Base-by-base conservation (phyloP, 2,888 invertebrate genomes). In the Phymatocera aterrima region DNA sequence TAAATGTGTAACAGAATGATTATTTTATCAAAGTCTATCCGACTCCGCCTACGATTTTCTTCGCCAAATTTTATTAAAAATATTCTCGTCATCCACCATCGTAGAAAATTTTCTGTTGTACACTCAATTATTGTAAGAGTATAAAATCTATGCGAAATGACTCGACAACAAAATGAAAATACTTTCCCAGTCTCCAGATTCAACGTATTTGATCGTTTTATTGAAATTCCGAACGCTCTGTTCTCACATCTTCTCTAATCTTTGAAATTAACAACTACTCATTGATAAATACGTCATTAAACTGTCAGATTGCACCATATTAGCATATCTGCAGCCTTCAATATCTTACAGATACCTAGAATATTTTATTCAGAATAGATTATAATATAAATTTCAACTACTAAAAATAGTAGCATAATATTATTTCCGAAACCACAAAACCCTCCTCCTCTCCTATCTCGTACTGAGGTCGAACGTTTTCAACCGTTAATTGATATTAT, bases 161-260 rank as follows among this genome's bases (percentile, higher is more conserved):
- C 75, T 75, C 75, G 40, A 75, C 75, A 75, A 57, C 57, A 75
- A 75, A 40, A 54, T 57, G 57, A 57, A 74, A 75, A 60, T 51
- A 40, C 24, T n/a, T n/a, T n/a, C n/a, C n/a, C n/a, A 12, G 72
- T 51, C 61, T n/a, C n/a, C n/a, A n/a, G 34, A 37, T 48, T 34
- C 51, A 40, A 57, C 75, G 40, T 57, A 75, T 60, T 75, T 24
- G 40, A 40, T 75, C 34, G 18, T 43, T 68, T 46, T 46, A 21
- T 68, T 46, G 43, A 24, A 12, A 68, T 12, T 60, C 28, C 28
- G 28, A n/a, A 5, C n/a, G 8, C 37, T 64, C 37, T 18, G 15
- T 37, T 64, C 64, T 64, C 37, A 64, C 64, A 37, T 64, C 18
- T 64, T 64, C 64, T 64, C 40, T 72, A 28, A 51, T 72, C 24